phyloP scores from a whole-genome alignment of 2,888 invertebrate genomes.

The Volucella inflata region DNA sequence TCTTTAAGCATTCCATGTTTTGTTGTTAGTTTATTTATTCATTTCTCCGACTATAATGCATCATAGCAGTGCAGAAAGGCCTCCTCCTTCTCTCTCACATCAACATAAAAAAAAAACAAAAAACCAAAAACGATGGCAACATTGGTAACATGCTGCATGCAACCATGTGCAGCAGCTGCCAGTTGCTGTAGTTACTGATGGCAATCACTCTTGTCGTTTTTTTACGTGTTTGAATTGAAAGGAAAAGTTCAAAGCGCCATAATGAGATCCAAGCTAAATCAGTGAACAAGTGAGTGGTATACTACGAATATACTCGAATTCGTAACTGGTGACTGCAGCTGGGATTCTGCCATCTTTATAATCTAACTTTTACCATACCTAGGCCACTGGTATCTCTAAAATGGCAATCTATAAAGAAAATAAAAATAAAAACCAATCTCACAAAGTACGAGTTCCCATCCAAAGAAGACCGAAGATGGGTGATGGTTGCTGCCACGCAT shows the following conservation, averaged over 20 bases:
- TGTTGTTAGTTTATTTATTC: constrained; percentile 52
- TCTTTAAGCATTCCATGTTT: constrained; percentile 53
- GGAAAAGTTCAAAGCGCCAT: constrained; percentile 70
- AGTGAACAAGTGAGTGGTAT: constrained; percentile 29
- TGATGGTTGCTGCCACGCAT: constrained; percentile 48
- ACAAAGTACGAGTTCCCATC: not conserved
- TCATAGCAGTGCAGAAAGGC: constrained; percentile 10
- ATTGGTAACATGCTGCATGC: constrained; percentile 55
- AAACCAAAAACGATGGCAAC: not conserved
- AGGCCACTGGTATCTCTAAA: constrained; percentile 25
- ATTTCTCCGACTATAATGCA: constrained; percentile 15
- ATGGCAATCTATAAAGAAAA: constrained; percentile 49
- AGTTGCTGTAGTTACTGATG: constrained; percentile 23
- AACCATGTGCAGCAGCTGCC: constrained; percentile 21
- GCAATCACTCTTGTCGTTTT: too few species aligned
- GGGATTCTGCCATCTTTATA: constrained; percentile 63
- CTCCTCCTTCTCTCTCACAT: constrained; percentile 35
- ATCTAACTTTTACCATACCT: constrained; percentile 62
- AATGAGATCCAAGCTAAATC: constrained; percentile 47
- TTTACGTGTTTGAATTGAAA: constrained; percentile 52
- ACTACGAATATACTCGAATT: too few species aligned
- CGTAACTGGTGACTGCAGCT: constrained; percentile 12
- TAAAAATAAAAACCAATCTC: not conserved
- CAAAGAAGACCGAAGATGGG: constrained; percentile 48
- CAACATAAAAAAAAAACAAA: not conserved